Evolutionary conservation across 37 sponge, comb jelly and placozoan genomes (phyloP).

Genomic region (Corticium candelabrum): DNA sequence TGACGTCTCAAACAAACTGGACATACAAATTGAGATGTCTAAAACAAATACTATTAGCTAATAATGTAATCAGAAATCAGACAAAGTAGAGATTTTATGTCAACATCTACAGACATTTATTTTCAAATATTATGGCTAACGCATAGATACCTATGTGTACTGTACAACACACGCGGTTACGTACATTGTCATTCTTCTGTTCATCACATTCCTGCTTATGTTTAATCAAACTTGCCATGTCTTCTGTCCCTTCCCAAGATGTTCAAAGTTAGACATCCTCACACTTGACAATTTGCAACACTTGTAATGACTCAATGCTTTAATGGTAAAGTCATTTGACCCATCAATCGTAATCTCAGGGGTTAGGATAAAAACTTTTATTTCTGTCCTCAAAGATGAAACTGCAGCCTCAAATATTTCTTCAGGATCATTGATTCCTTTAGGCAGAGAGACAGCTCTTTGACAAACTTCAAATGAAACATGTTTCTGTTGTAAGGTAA

Average conservation of each 20-base stretch:
- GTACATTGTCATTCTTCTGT: too few species aligned
- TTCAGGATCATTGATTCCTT: slow-evolving; percentile 21
- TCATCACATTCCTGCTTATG: neutral
- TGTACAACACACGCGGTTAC: too few species aligned
- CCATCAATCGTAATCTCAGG: slow-evolving; percentile 78
- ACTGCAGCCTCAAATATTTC: slow-evolving; percentile 49
- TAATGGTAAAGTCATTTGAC: slow-evolving; percentile 13
- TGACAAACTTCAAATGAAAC: slow-evolving; percentile 58
- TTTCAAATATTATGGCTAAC: too few species aligned
- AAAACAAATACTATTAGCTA: neutral
- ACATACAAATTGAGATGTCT: neutral
- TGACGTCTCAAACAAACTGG: neutral
- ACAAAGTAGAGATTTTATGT: too few species aligned
- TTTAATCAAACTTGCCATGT: neutral
- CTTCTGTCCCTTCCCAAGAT: neutral
- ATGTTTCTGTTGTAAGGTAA: slow-evolving; percentile 73
- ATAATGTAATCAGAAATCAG: neutral
- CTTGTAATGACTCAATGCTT: too few species aligned
- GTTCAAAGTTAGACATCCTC: neutral
- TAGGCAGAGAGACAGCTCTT: slow-evolving; percentile 31
- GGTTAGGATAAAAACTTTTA: slow-evolving; percentile 28
- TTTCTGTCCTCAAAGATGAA: slow-evolving; percentile 44
- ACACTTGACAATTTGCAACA: neutral
- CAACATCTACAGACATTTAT: too few species aligned
- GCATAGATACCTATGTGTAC: too few species aligned